Evolutionary conservation across 2,888 invertebrate genomes (phyloP), one percentile per base, ranked within the genome.

Genomic region (Zaprionus lineosus): DNA sequence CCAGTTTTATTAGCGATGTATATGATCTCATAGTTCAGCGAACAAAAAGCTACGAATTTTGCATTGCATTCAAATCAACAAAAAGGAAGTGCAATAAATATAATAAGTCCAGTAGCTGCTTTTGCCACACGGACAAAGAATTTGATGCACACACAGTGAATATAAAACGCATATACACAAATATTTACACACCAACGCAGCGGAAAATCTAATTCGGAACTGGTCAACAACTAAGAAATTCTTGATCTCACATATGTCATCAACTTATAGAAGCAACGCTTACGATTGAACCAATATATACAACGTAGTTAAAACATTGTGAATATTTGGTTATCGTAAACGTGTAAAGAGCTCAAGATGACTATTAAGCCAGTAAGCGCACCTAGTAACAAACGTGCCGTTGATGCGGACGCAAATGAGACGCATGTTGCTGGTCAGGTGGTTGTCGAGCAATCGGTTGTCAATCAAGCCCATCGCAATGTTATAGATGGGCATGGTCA

Each of bases 291-390:
- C 29, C 9, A 16, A 19, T n/a, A 2, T 15, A 12, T 12, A 18
- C n/a, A n/a, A n/a, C n/a, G 3, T 4, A 44, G 33, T 6, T 12
- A 11, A 8, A 16, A n/a, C 21, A 14, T 18, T 15, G 34, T 19
- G 48, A 11, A 41, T 34, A 33, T 40, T 36, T 28, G 16, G 8
- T 24, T 7, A 24, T 24, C 24, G 24, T 8, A 24, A 2, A 8
- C n/a, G 8, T 6, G 24, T 24, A 24, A 24, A 6, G 9, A 29
- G 31, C 21, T 34, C 51, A 69, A 43, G 52, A 90, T 90, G 90
- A 90, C 90, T 41, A 90, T 90, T 51, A 90, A 90, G 75, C 90
- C 90, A 56, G 81, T 90, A 12, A 79, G 76, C 61, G 77, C 86
- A 31, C 84, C 86, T 8, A 59, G 76, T n/a, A 77, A 81, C 39